Evolutionary conservation across 2,888 invertebrate genomes (phyloP), one percentile per base, ranked within the genome.

Genomic region (Andricus curvator): DNA sequence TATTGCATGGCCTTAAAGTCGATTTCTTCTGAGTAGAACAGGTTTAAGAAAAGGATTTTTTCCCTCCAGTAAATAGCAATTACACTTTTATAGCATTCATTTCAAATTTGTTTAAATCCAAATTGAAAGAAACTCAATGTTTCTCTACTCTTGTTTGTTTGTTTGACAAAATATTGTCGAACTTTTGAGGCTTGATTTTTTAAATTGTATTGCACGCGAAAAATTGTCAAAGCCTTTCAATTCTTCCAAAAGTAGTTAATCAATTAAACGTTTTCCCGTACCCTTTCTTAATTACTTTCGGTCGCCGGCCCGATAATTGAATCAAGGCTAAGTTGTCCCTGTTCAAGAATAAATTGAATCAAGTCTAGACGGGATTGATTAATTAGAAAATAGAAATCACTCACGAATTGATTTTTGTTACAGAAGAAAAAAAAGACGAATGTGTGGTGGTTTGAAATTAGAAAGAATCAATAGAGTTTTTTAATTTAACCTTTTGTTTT

Each of bases 381-480:
- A 17, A 29, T 64, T 64, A 29, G 25, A 17, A 64, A 29, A 20
- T 22, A 20, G 11, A 64, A 62, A 29, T 64, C 29, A 4, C 8
- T 64, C 15, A 64, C 29, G 64, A 64, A 29, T 64, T 64, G n/a
- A 8, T n/a, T n/a, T 56, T 56, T n/a, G 3, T n/a, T 9, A n/a
- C 56, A 3, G 9, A n/a, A 56, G 17, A 56, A 56, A 1, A n/a
- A 56, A 56, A 3, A n/a, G n/a, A n/a, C 1, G n/a, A 56, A 56
- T 56, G n/a, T 8, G 56, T 15, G 5, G 1, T 62, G 25, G 4
- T 51, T 29, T 11, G 48, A 51, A 51, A 51, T 44, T 66, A 76
- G 74, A 65, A 37, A 13, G 25, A 78, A 62, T 78, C 56, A 60
- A 60, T 77, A 56, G 41, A 37, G 44, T 74, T 80, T 77, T 41